phyloP scores from a whole-genome alignment of 1,140 invertebrate species.

The Amphibalanus amphitrite region DNA sequence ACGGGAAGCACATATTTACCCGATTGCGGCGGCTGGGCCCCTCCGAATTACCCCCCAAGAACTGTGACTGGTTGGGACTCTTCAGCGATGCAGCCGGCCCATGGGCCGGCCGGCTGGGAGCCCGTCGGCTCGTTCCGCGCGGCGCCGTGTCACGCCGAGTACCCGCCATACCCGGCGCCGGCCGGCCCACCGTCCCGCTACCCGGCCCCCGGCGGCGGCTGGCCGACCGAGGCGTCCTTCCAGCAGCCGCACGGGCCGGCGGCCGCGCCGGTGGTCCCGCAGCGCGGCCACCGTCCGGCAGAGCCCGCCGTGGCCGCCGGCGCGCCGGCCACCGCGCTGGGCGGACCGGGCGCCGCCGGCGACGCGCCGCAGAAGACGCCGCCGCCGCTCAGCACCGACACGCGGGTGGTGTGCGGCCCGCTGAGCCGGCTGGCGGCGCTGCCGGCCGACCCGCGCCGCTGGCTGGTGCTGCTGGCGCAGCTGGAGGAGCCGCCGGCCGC shows the following conservation, averaged over 20 bases:
- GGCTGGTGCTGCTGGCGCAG: neutral
- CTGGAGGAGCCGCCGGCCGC: neutral
- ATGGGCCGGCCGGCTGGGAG: neutral
- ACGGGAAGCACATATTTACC: neutral
- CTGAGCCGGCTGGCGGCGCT: neutral
- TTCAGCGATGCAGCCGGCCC: neutral
- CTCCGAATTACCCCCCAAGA: neutral
- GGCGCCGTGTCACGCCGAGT: too few relatives aligned
- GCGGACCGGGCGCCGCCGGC: too few relatives aligned
- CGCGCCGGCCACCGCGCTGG: neutral
- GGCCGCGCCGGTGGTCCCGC: neutral
- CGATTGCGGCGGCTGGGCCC: neutral
- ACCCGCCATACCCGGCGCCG: too few relatives aligned
- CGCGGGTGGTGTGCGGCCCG: neutral
- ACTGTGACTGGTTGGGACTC: neutral
- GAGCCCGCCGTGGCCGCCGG: neutral
- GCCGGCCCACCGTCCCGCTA: too few relatives aligned
- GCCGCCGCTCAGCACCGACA: neutral
- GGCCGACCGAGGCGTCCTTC: neutral
- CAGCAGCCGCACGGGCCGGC: neutral
- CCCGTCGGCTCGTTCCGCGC: too few relatives aligned
- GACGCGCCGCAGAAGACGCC: neutral
- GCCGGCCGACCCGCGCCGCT: neutral
- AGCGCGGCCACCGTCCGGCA: too few relatives aligned
- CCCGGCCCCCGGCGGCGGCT: too few relatives aligned